A percentile compares a stretch with the other conserved stretches of the same genome.
Conservation (phyloP, 2,888 invertebrate species). For the Neelides folsomi region DNA sequence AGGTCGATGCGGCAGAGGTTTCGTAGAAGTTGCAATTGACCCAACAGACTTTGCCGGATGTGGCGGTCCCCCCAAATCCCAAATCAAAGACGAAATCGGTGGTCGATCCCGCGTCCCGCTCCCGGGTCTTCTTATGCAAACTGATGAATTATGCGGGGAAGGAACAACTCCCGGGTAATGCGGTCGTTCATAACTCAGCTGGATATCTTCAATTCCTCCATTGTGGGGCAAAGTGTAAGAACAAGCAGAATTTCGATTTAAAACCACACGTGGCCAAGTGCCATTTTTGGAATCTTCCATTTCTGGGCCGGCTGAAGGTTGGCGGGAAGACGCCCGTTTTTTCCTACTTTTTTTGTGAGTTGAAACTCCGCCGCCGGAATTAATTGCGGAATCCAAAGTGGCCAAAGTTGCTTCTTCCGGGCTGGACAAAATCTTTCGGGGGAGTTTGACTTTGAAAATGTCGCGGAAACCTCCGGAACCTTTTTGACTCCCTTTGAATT, state of each 20-base stretch:
- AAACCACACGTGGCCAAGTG: slow-evolving; percentile 31
- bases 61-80: slow-evolving; percentile 19
- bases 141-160: slow-evolving; percentile 18
- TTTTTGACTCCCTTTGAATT: too few relatives aligned
- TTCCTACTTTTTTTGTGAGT: slow-evolving; percentile 21
- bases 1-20: slow-evolving; percentile 21
- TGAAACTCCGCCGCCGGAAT: slow-evolving; percentile 18
- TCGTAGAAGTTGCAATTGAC: slow-evolving; percentile 13
- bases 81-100: slow-evolving; percentile 24
- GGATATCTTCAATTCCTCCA: neutral
- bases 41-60: slow-evolving; percentile 31
- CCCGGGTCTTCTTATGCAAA: slow-evolving; percentile 23
- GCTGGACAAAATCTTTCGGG: slow-evolving; percentile 30
- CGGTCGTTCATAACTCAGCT: neutral
- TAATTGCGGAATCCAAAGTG: slow-evolving; percentile 30
- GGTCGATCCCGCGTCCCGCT: slow-evolving; percentile 22
- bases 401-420: slow-evolving; percentile 31
- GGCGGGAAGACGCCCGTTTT: slow-evolving; percentile 22
- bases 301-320: too few relatives aligned
- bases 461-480: slow-evolving; percentile 17
- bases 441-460: slow-evolving; percentile 29
- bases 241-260: slow-evolving; percentile 24
- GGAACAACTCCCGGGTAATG: slow-evolving; percentile 9
- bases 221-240: slow-evolving; percentile 31
- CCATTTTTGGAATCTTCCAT: slow-evolving; percentile 24